A percentile compares a stretch with the other conserved stretches of the same genome.
These are phyloP conservation scores for Anhinga rufa DNA, from an alignment of 2,113 vertebrate genomes.

Conservation along the genomic window DNA sequence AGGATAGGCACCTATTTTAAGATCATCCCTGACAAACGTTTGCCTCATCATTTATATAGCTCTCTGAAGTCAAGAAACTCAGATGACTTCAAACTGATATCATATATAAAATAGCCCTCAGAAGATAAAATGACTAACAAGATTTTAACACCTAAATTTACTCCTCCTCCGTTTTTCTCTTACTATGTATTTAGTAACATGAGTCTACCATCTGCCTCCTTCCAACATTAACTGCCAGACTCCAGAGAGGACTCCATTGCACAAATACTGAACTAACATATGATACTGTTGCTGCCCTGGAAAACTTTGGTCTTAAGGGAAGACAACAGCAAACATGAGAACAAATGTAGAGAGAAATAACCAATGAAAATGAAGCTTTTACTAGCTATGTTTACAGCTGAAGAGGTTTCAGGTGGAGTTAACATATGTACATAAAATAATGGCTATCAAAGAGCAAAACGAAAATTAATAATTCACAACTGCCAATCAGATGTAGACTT, in stretches of 20 bases:
- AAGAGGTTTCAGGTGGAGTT: neutral
- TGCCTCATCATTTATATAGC: neutral
- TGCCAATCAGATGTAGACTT: neutral
- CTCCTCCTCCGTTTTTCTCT: neutral
- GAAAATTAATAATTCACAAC: neutral
- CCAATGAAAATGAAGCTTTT: neutral
- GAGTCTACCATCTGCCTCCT: slow-evolving; percentile 11
- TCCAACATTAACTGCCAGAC: neutral
- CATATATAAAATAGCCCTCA: neutral
- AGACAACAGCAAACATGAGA: neutral
- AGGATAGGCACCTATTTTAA: neutral
- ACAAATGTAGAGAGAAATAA: neutral
- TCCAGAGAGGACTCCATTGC: neutral
- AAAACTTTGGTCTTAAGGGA: neutral
- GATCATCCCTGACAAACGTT: neutral
- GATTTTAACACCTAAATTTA: neutral
- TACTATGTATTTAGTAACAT: neutral
- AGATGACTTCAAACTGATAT: neutral
- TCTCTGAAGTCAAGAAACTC: neutral
- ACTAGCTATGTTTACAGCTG: neutral
- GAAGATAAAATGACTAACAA: too few relatives aligned
- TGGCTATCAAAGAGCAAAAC: neutral
- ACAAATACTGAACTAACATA: neutral
- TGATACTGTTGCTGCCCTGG: neutral
- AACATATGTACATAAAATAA: neutral